Percentiles rank a stretch among this genome's conserved stretches.
phyloP scores from a whole-genome alignment of 2,113 vertebrate genomes.

The Geococcyx californianus region DNA sequence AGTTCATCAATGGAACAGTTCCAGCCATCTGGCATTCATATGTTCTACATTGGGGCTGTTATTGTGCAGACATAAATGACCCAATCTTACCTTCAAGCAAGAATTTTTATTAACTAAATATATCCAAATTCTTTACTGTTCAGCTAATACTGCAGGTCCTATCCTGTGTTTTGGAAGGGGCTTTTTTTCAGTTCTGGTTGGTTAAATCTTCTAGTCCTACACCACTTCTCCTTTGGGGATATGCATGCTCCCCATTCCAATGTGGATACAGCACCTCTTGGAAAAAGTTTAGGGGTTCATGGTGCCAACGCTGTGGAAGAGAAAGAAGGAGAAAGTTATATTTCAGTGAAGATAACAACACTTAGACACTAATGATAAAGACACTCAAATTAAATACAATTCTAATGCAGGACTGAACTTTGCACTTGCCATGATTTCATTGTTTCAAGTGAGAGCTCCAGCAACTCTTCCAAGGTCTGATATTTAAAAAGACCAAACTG shows the following conservation, averaged over 20 bases:
- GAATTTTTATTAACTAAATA: constrained; percentile 69
- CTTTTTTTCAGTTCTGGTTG: background rate
- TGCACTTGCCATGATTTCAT: background rate
- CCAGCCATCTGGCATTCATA: constrained; percentile 82
- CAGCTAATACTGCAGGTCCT: constrained; percentile 47
- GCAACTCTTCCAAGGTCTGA: background rate
- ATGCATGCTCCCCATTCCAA: background rate
- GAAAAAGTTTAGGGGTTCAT: background rate
- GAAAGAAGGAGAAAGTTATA: background rate
- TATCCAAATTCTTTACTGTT: constrained; percentile 53
- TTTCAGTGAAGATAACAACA: background rate
- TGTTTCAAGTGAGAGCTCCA: background rate
- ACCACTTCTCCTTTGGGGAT: background rate
- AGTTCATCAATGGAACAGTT: constrained; percentile 75
- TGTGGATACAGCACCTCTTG: background rate
- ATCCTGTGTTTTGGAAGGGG: background rate
- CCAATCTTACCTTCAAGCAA: constrained; percentile 74
- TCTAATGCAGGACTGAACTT: background rate
- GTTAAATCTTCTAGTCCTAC: background rate
- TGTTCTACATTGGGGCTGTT: constrained; percentile 57
- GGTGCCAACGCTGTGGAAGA: background rate
- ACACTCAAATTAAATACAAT: background rate
- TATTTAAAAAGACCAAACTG: background rate
- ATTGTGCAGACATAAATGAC: constrained; percentile 70
- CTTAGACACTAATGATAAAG: background rate